Conservation (phyloP, 2,113 vertebrate species). For the Aspidoscelis tigris region DNA sequence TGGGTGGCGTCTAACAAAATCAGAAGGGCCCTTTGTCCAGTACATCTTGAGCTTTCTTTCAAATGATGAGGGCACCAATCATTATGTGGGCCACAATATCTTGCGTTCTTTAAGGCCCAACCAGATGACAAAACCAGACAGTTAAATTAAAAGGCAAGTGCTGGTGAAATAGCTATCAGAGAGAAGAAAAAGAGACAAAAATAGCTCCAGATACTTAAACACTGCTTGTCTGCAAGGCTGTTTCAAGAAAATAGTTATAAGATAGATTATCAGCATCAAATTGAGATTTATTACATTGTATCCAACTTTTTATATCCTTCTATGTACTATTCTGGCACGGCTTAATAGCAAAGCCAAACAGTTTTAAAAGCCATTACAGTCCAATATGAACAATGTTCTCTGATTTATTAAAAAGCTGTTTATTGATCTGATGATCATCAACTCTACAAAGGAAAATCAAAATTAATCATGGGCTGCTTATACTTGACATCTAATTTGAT, state of each 20-base stretch:
- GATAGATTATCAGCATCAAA: not conserved
- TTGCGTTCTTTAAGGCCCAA: not conserved
- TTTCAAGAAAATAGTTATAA: not conserved
- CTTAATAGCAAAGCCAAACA: conserved; percentile 1
- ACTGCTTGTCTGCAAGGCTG: not conserved
- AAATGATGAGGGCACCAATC: not conserved
- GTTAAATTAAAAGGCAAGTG: not conserved
- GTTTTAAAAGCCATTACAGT: conserved; percentile 9
- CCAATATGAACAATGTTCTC: not conserved
- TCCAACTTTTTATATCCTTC: not conserved
- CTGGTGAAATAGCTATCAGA: not conserved
- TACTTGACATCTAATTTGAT: conserved; percentile 1
- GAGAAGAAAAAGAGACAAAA: not conserved
- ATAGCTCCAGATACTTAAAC: not conserved
- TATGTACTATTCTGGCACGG: not conserved
- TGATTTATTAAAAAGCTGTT: conserved; percentile 8
- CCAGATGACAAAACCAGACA: not conserved
- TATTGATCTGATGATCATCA: not conserved
- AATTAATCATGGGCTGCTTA: not conserved
- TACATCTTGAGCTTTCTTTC: not conserved
- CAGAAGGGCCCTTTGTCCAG: not conserved
- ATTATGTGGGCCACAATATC: not conserved
- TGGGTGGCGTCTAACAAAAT: not conserved
- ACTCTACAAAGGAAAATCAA: not conserved
- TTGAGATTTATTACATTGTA: not conserved